phyloP scores from a whole-genome alignment of 2,797 vertebrate species.

The Oreonectes daqikongensis region DNA sequence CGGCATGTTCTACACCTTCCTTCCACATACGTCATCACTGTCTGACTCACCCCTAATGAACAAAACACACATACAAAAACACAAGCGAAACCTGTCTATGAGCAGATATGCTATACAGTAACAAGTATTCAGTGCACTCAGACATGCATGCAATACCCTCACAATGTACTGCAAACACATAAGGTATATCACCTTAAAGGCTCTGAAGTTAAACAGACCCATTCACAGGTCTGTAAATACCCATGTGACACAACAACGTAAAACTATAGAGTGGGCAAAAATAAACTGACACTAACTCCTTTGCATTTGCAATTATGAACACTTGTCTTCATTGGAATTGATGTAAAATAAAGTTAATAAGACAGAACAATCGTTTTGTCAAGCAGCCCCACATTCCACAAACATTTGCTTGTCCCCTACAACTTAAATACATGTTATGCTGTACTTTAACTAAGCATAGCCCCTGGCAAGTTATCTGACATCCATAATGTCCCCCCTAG shows the following conservation, averaged over 20 bases:
- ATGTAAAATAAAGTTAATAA: background rate
- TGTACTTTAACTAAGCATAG: background rate
- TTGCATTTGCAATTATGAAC: constrained; percentile 14
- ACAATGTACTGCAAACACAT: constrained; percentile 23
- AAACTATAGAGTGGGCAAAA: background rate
- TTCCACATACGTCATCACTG: constrained; percentile 27
- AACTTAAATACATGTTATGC: background rate
- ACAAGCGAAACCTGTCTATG: constrained; percentile 7
- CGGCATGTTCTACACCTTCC: constrained; percentile 24
- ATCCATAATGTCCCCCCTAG: background rate
- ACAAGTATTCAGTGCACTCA: background rate
- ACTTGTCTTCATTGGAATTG: background rate
- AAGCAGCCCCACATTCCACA: constrained; percentile 39
- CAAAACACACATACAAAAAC: constrained; percentile 38
- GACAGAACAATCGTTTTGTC: background rate
- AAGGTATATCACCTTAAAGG: constrained; percentile 5
- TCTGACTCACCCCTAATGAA: constrained; percentile 25
- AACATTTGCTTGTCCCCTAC: constrained; percentile 3
- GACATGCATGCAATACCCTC: constrained; percentile 10
- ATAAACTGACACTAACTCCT: background rate
- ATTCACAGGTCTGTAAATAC: constrained; percentile 33
- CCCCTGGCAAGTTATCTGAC: constrained; percentile 17
- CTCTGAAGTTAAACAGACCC: constrained; percentile 42
- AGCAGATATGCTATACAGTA: background rate
- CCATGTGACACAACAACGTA: constrained; percentile 12